Evolutionary conservation across 2,888 invertebrate species (phyloP).

Genomic region (Tuberolachnus salignus): DNA sequence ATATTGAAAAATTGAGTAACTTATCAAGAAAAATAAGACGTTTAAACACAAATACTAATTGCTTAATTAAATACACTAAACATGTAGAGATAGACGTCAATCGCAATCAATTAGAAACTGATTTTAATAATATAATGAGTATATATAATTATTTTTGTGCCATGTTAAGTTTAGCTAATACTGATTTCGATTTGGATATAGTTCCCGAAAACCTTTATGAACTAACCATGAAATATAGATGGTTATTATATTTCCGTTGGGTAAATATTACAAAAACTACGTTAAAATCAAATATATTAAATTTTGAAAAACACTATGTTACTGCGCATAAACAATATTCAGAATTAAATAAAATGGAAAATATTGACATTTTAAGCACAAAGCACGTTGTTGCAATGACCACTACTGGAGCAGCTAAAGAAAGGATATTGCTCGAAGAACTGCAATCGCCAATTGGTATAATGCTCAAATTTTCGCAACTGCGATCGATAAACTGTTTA

Average conservation of each 20-base stretch:
- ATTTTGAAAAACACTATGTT: slow-evolving; percentile 59
- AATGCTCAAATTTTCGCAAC: neutral
- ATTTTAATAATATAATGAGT: slow-evolving; percentile 12
- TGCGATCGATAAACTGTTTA: neutral
- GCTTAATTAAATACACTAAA: neutral
- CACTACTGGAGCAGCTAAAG: slow-evolving; percentile 76
- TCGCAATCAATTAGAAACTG: neutral
- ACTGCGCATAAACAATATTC: slow-evolving; percentile 63
- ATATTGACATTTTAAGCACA: slow-evolving; percentile 63
- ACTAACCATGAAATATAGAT: slow-evolving; percentile 61
- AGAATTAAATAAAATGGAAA: slow-evolving; percentile 67
- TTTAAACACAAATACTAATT: too few relatives aligned
- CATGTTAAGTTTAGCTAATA: slow-evolving; percentile 14
- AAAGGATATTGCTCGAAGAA: slow-evolving; percentile 69
- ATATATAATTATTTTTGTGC: slow-evolving; percentile 30
- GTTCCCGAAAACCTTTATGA: slow-evolving; percentile 67
- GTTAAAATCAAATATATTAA: slow-evolving; percentile 58
- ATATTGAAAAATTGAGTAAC: too few relatives aligned
- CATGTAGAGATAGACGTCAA: neutral
- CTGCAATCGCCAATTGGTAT: slow-evolving; percentile 64
- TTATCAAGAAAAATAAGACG: too few relatives aligned
- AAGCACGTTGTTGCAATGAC: slow-evolving; percentile 74
- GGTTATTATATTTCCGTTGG: slow-evolving; percentile 64
- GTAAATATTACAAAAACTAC: slow-evolving; percentile 57
- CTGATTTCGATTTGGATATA: slow-evolving; percentile 3